phyloP scores from a whole-genome alignment of 1,140 invertebrate species.

The Magallana angulata region DNA sequence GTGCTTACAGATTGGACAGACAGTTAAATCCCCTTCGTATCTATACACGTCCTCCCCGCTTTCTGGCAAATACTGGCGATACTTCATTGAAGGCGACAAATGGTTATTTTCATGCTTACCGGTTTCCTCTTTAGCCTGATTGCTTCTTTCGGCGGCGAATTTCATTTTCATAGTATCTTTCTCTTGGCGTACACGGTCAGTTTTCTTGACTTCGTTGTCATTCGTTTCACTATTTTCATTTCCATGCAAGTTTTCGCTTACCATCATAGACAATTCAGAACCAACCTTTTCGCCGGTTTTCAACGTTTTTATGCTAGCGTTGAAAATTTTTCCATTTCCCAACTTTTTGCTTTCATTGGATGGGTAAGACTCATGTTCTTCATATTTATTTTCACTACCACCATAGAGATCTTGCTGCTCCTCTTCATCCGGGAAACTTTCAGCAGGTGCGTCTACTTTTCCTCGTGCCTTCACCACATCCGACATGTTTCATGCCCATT shows the following conservation, averaged over 20 bases:
- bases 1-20: constrained; percentile 48
- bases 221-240: not conserved
- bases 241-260: not conserved
- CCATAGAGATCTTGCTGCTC: not conserved
- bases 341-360: not conserved
- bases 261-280: not conserved
- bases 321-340: not conserved
- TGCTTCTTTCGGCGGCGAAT: not conserved
- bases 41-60: not conserved
- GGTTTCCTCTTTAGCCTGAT: not conserved
- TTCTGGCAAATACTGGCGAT: not conserved
- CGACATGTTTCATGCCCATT: not conserved
- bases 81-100: not conserved
- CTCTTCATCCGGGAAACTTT: not conserved
- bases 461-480: not conserved
- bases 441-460: not conserved
- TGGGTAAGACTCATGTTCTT: not conserved
- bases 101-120: not conserved
- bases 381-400: not conserved
- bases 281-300: not conserved
- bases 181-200: not conserved
- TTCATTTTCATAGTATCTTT: not conserved
- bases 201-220: not conserved
- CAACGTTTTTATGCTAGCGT: not conserved
- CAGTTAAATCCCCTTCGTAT: constrained; percentile 18